Evolutionary conservation across 2,797 vertebrate species (phyloP).

Genomic region (Stomatorhinus walkeri): DNA sequence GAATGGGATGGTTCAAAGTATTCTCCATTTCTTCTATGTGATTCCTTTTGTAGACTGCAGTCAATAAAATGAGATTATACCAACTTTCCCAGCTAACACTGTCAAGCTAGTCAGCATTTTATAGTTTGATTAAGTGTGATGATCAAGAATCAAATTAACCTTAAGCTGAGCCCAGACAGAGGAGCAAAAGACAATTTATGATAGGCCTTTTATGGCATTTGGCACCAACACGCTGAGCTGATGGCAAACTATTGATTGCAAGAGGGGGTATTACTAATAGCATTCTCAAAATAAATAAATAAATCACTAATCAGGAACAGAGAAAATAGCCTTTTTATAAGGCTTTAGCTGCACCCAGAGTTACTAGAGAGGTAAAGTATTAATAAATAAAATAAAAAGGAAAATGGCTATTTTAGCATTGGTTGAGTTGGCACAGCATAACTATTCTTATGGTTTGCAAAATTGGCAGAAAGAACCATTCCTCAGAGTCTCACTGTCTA

Average conservation of each 20-base stretch:
- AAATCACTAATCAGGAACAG: neutral
- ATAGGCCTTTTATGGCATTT: neutral
- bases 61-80: neutral
- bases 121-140: neutral
- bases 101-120: neutral
- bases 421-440: neutral
- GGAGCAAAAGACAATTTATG: neutral
- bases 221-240: neutral
- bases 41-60: neutral
- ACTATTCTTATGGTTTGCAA: neutral
- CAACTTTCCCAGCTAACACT: neutral
- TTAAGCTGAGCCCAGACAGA: neutral
- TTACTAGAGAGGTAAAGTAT: neutral
- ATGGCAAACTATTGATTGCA: slow-evolving; percentile 1
- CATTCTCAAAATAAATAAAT: neutral
- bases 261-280: neutral
- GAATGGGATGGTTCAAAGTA: neutral
- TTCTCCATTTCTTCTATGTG: neutral
- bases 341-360: neutral
- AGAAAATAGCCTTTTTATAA: neutral
- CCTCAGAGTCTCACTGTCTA: neutral
- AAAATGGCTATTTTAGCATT: neutral
- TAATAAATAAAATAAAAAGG: neutral
- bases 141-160: neutral
- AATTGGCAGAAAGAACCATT: neutral